Percentiles rank a stretch among this genome's conserved stretches.
phyloP scores from a whole-genome alignment of 2,888 invertebrate genomes.

The Pteria penguin region DNA sequence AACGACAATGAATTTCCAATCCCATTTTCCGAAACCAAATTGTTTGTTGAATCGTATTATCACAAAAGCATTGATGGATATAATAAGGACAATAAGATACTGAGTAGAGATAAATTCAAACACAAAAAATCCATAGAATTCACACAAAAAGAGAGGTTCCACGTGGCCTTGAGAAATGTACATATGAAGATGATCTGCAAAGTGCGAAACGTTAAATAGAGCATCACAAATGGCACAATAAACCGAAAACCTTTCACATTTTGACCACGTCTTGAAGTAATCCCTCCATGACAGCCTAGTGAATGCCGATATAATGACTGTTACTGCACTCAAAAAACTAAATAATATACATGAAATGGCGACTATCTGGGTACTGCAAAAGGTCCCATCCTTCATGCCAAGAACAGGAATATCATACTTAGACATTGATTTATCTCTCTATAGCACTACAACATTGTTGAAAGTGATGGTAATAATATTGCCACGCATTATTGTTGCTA shows the following conservation, averaged over 20 bases:
- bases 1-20: conserved; percentile 32
- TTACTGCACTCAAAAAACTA: conserved; percentile 28
- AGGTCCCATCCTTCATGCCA: conserved; percentile 21
- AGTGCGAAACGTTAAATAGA: conserved; percentile 31
- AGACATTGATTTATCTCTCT: too few relatives aligned
- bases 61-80: conserved; percentile 36
- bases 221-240: conserved; percentile 40
- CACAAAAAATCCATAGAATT: conserved; percentile 33
- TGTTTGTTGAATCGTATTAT: conserved; percentile 30
- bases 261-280: conserved; percentile 23
- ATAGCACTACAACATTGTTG: too few relatives aligned
- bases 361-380: conserved; percentile 31
- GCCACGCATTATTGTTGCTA: too few relatives aligned
- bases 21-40: conserved; percentile 28
- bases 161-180: conserved; percentile 27
- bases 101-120: conserved; percentile 33
- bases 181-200: conserved; percentile 33
- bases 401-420: conserved; percentile 30
- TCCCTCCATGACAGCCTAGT: not conserved
- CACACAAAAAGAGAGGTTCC: conserved; percentile 26
- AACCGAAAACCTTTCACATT: conserved; percentile 34
- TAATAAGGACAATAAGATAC: conserved; percentile 29
- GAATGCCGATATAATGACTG: conserved; percentile 26
- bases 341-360: conserved; percentile 26
- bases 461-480: too few relatives aligned